These are phyloP conservation scores for Aselliscus stoliczkanus DNA, from an alignment of 2,797 vertebrate genomes.

Conservation along the genomic window DNA sequence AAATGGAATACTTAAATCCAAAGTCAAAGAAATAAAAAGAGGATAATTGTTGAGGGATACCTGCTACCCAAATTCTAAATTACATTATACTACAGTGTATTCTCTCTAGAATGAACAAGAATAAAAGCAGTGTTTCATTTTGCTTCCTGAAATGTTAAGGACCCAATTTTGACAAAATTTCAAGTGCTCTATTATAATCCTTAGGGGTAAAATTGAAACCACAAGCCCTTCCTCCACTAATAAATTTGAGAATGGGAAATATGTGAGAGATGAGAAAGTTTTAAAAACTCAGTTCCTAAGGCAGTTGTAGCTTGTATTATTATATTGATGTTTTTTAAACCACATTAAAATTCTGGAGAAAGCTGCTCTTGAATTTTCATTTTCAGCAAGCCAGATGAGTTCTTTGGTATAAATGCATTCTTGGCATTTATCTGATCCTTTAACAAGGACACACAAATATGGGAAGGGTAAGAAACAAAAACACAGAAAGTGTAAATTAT, in stretches of 20 bases:
- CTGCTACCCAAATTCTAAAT: constrained; percentile 16
- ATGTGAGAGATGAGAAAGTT: not conserved
- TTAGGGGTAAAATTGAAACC: constrained; percentile 28
- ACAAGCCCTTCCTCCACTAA: not conserved
- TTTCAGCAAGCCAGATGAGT: not conserved
- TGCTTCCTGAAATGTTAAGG: not conserved
- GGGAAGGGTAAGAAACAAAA: not conserved
- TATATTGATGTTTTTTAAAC: not conserved
- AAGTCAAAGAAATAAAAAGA: constrained; percentile 28
- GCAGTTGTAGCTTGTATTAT: not conserved
- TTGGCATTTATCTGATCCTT: not conserved
- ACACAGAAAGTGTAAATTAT: not conserved
- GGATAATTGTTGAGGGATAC: not conserved
- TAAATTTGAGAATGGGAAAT: constrained; percentile 12
- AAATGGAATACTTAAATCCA: constrained; percentile 8
- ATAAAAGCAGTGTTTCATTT: constrained; percentile 26
- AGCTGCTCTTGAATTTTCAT: not conserved
- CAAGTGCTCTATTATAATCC: not conserved
- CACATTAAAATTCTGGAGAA: constrained; percentile 10
- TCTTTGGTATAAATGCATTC: not conserved
- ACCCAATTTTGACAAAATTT: constrained; percentile 43
- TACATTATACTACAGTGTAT: not conserved
- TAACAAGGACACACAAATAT: not conserved
- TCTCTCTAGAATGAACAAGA: not conserved
- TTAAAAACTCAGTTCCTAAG: not conserved